Evolutionary conservation across 2,888 invertebrate genomes (phyloP).

Genomic region (Lasioglossum morio): DNA sequence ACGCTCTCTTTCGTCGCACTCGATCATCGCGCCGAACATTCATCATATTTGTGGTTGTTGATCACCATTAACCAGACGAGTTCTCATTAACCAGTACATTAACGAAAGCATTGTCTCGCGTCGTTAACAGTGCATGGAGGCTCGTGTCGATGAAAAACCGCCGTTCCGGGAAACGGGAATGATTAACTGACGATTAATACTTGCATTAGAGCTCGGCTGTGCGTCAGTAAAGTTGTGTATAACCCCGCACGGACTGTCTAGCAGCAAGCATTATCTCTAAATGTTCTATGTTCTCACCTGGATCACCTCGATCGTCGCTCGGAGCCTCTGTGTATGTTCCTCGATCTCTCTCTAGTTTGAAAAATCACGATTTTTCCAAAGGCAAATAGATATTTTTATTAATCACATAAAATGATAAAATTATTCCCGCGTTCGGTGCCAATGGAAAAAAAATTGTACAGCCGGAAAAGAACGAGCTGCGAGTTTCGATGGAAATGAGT

Average conservation of each 20-base stretch:
- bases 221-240: constrained; percentile 41
- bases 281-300: constrained; percentile 50
- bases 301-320: constrained; percentile 38
- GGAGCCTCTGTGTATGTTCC: neutral
- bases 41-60: constrained; percentile 27
- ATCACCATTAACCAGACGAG: constrained; percentile 39
- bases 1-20: constrained; percentile 14
- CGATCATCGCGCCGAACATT: constrained; percentile 28
- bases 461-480: neutral
- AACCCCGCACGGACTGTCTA: constrained; percentile 42
- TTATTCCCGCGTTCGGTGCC: too few relatives aligned
- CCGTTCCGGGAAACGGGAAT: constrained; percentile 5
- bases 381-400: too few relatives aligned
- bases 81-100: constrained; percentile 47
- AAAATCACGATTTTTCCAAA: neutral
- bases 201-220: constrained; percentile 34
- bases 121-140: constrained; percentile 50
- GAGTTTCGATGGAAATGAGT: neutral
- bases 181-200: constrained; percentile 28
- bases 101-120: constrained; percentile 20
- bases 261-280: constrained; percentile 75
- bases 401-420: neutral
- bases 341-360: neutral
- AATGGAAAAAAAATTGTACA: neutral
- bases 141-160: constrained; percentile 17